These are phyloP conservation scores for Helostoma temminkii DNA, from an alignment of 2,797 vertebrate genomes.

Conservation along the genomic window DNA sequence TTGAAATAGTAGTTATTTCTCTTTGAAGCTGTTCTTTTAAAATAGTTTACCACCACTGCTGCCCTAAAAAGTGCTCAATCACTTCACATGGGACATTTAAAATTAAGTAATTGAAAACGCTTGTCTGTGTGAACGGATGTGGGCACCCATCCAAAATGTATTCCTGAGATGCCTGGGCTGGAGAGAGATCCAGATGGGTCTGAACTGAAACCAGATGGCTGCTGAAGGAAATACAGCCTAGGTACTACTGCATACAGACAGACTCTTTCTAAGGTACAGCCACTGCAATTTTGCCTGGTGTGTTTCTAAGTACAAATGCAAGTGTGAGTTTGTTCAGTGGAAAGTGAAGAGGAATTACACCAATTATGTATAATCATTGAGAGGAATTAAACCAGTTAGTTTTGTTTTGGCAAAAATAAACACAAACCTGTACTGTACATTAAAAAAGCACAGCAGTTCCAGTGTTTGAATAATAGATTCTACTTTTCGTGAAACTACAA, in stretches of 20 bases:
- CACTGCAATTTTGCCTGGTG: constrained; percentile 28
- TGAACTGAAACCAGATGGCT: constrained; percentile 88
- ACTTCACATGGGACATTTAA: constrained; percentile 82
- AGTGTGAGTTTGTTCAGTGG: constrained; percentile 1
- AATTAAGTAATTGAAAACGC: constrained; percentile 88
- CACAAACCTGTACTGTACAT: neutral
- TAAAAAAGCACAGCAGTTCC: constrained; percentile 7
- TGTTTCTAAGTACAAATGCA: constrained; percentile 18
- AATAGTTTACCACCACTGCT: constrained; percentile 56
- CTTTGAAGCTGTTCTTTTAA: constrained; percentile 55
- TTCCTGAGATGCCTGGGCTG: constrained; percentile 87
- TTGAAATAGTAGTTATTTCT: constrained; percentile 31
- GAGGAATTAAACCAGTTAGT: neutral
- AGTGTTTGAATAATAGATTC: neutral
- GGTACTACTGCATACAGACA: constrained; percentile 73
- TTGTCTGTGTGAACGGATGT: constrained; percentile 89
- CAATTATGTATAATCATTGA: constrained; percentile 17
- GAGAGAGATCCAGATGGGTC: constrained; percentile 88
- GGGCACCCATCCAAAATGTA: constrained; percentile 87
- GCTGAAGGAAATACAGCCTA: constrained; percentile 73
- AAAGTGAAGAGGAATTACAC: constrained; percentile 21
- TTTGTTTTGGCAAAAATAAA: neutral
- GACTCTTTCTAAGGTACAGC: constrained; percentile 50
- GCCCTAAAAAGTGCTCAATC: constrained; percentile 65
- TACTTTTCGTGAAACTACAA: neutral